Percentiles rank a stretch among this genome's conserved stretches.
Evolutionary conservation across 1,140 invertebrate species (phyloP).

Genomic region (Streblospio benedicti): DNA sequence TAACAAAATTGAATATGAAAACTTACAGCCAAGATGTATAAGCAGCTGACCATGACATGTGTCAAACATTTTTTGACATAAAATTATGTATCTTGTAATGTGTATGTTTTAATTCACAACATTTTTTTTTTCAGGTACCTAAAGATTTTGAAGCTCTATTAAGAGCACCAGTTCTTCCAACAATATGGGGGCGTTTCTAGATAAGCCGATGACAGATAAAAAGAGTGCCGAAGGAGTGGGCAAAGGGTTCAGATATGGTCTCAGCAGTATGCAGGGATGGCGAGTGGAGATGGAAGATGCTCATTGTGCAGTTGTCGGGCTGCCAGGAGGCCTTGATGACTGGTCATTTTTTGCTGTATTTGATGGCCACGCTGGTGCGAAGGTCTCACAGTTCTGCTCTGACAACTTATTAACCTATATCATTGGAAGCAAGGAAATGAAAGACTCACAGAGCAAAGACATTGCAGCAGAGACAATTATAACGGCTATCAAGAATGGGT

Average conservation of each 20-base stretch:
- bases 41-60: too few species aligned
- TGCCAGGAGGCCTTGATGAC: constrained; percentile 52
- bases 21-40: too few species aligned
- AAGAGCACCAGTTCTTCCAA: too few species aligned
- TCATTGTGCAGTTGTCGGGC: constrained; percentile 59
- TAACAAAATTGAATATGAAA: too few species aligned
- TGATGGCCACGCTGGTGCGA: constrained; percentile 92
- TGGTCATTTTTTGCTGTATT: constrained; percentile 99
- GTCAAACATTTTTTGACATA: too few species aligned
- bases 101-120: too few species aligned
- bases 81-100: too few species aligned
- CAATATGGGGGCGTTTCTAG: constrained; percentile 92
- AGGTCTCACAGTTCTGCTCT: constrained; percentile 88
- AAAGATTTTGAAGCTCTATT: too few species aligned
- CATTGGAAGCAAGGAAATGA: background rate
- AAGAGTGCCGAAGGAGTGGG: constrained; percentile 82
- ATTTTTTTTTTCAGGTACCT: too few species aligned
- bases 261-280: constrained; percentile 96
- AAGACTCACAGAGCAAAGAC: background rate
- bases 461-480: background rate
- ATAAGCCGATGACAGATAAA: constrained; percentile 97
- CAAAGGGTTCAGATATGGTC: constrained; percentile 83
- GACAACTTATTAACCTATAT: constrained; percentile 61
- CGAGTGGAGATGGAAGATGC: constrained; percentile 91
- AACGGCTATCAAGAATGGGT: constrained; percentile 62